Percentiles rank a stretch among this genome's conserved stretches.
Conservation (phyloP, 1,140 invertebrate genomes). For the Drosophila pachea region DNA sequence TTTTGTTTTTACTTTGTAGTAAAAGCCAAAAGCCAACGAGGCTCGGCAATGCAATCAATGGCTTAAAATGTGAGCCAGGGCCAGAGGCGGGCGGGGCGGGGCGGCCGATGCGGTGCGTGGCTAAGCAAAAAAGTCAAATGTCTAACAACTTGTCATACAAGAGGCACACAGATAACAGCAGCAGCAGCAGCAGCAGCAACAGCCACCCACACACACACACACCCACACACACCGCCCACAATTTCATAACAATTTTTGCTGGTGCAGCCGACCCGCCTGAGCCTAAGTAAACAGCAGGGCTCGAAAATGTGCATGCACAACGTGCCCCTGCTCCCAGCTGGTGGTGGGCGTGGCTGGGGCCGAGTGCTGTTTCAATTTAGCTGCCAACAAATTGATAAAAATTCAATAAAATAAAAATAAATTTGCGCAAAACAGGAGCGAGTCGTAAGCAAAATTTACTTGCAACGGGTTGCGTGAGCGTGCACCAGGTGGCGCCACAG, state of each 20-base stretch:
- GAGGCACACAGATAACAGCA: conserved; percentile 13
- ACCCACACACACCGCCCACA: conserved; percentile 28
- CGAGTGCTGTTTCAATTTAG: conserved; percentile 45
- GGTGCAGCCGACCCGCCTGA: conserved; percentile 19
- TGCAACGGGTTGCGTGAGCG: background rate
- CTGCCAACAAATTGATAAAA: conserved; percentile 66
- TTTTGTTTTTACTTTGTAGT: conserved; percentile 10
- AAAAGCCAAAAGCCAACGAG: conserved; percentile 58
- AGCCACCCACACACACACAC: conserved; percentile 10
- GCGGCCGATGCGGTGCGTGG: no score
- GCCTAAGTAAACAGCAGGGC: conserved; percentile 54
- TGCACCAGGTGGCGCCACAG: conserved; percentile 14
- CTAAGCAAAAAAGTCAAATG: conserved; percentile 52
- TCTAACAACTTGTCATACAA: conserved; percentile 72
- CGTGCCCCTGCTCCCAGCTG: background rate
- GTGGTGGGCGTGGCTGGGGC: background rate
- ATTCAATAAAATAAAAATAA: conserved; percentile 73
- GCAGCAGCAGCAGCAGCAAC: background rate
- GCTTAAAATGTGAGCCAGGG: conserved; percentile 51
- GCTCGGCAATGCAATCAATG: conserved; percentile 67
- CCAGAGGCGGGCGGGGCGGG: conserved; percentile 1
- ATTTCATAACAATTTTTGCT: conserved; percentile 68
- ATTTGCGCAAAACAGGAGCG: conserved; percentile 12
- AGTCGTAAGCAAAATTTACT: background rate
- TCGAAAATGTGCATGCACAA: conserved; percentile 47